Percentiles rank a stretch among this genome's conserved stretches.
Evolutionary conservation across 1,140 invertebrate genomes (phyloP).

Genomic region (Piezodorus guildinii): DNA sequence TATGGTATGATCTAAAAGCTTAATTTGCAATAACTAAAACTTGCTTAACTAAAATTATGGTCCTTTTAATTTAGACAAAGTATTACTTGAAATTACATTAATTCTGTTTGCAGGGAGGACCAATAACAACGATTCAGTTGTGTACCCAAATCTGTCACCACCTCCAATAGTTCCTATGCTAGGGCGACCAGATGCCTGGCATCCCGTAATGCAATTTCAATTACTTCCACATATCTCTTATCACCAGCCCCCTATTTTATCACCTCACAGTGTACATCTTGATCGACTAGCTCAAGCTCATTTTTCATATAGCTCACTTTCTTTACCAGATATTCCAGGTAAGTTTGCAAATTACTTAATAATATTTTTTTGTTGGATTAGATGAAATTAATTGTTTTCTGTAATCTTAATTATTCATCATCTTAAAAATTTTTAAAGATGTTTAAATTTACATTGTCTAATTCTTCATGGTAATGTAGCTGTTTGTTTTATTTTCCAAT

Average conservation of each 20-base stretch:
- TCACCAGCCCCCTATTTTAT: slow-evolving; percentile 6
- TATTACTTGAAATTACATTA: too few relatives aligned
- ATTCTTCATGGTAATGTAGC: too few relatives aligned
- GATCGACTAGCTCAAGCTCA: slow-evolving; percentile 6
- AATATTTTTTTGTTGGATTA: too few relatives aligned
- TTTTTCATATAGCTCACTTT: slow-evolving; percentile 18
- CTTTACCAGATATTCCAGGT: slow-evolving; percentile 23
- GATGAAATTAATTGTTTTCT: too few relatives aligned
- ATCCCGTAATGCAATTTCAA: slow-evolving; percentile 3
- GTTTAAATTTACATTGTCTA: too few relatives aligned
- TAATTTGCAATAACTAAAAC: too few relatives aligned
- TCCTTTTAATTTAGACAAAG: too few relatives aligned
- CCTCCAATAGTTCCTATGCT: not conserved
- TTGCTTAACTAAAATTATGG: too few relatives aligned
- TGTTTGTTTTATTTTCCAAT: too few relatives aligned
- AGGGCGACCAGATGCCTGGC: not conserved
- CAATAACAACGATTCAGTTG: not conserved
- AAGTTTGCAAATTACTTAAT: not conserved
- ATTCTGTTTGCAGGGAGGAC: not conserved
- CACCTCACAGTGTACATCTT: slow-evolving; percentile 9
- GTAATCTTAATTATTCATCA: too few relatives aligned
- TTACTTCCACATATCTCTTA: not conserved
- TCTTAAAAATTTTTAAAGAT: too few relatives aligned
- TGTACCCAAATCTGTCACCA: slow-evolving; percentile 2
- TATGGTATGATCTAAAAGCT: too few relatives aligned